Evolutionary conservation across 1,140 invertebrate species (phyloP), one percentile per base, ranked within the genome.

Genomic region (Drosophila jambulina): DNA sequence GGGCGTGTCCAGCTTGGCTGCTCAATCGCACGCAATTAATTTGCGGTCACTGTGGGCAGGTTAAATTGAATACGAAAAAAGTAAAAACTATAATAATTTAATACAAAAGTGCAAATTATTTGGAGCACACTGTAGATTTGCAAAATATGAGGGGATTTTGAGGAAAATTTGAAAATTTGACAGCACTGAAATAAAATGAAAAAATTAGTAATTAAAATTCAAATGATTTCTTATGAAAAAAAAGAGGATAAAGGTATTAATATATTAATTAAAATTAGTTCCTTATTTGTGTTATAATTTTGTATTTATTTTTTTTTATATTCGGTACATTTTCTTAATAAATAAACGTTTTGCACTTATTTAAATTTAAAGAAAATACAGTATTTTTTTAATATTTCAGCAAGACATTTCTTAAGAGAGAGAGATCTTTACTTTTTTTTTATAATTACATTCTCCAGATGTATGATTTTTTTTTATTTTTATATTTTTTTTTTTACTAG

Each of bases 1-100:
- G 53, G 61, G 74, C 36, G 72, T 51, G 40, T 12, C 25, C 42
- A 9, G 10, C 38, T 43, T 57, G 71, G 64, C 40, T 58, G 70
- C 49, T 72, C 69, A 81, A 88, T 84, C 81, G 85, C 63, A 53
- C 49, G 82, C 62, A 76, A 85, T 88, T 84, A 90, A 90, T 88
- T 90, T 90, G 85, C 67, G 81, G 75, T 90, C 60, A 76, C 48
- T 59, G 43, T 48, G n/a, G 13, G n/a, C 23, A 38, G 64, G 13
- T 19, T 53, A 29, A 70, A 29, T 64, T 21, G 17, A 27, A 48
- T 27, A 17, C 7, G 19, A 65, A 65, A 27, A 19, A n/a, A 9
- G 29, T 21, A 19, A 49, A 58, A 49, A 34, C 46, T 21, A 72
- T 38, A 38, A 70, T 59, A 59, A 70, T 59, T 58, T 46, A 58